Percentiles rank a stretch among this genome's conserved stretches.
phyloP scores from a whole-genome alignment of 2,888 invertebrate genomes.

The Chrysodeixis includens region DNA sequence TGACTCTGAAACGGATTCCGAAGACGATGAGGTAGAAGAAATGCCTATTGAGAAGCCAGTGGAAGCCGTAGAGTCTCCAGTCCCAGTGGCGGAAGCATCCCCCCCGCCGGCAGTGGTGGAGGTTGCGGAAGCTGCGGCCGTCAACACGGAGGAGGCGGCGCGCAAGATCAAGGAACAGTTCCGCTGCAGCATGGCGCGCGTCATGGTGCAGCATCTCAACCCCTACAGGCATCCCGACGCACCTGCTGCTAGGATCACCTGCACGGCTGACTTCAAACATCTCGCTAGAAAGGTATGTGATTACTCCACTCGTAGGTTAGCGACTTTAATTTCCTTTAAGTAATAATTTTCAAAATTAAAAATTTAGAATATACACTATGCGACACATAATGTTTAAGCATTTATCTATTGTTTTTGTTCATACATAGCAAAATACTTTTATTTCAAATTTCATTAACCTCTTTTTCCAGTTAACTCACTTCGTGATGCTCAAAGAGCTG shows the following conservation, averaged over 20 bases:
- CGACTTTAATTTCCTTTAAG: no score
- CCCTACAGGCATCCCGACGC: constrained; percentile 96
- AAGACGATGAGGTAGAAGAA: constrained; percentile 58
- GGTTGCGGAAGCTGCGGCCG: constrained; percentile 10
- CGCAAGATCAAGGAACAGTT: constrained; percentile 96
- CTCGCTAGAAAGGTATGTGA: constrained; percentile 95
- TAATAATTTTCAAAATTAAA: no score
- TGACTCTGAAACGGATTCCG: constrained; percentile 77
- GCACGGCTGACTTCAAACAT: constrained; percentile 98
- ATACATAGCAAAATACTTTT: no score
- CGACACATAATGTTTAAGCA: no score
- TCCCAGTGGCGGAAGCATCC: constrained; percentile 27
- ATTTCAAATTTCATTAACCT: neutral
- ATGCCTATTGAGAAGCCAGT: constrained; percentile 25
- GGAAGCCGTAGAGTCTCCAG: constrained; percentile 43
- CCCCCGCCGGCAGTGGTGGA: constrained; percentile 37
- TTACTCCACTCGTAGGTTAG: no score
- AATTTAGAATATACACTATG: no score
- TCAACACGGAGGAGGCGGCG: constrained; percentile 79
- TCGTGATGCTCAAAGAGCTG: constrained; percentile 98
- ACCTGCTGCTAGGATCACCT: constrained; percentile 94
- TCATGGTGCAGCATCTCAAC: constrained; percentile 96
- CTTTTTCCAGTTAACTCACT: constrained; percentile 94
- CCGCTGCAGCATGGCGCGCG: constrained; percentile 93
- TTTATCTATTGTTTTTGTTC: no score